Conservation (phyloP, 2,888 invertebrate genomes). For the Cabera pusaria region DNA sequence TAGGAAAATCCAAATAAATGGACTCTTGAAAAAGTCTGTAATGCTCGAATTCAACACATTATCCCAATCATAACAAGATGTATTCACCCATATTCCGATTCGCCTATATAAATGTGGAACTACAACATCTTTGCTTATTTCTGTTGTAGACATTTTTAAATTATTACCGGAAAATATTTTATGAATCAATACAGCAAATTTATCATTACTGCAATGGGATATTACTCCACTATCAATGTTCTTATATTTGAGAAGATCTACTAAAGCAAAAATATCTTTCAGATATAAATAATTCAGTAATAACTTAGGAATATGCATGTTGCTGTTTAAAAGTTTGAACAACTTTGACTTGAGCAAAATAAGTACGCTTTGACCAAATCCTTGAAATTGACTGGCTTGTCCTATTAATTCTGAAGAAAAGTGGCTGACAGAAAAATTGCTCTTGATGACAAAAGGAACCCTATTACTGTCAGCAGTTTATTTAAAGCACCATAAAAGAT, state of each 20-base stretch:
- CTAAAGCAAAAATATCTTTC: constrained; percentile 26
- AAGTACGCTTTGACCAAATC: too few species aligned
- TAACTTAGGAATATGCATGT: constrained; percentile 18
- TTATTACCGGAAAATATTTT: constrained; percentile 44
- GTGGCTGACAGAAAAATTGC: constrained; percentile 20
- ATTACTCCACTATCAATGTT: constrained; percentile 49
- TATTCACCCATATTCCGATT: constrained; percentile 55
- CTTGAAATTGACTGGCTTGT: too few species aligned
- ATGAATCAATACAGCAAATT: constrained; percentile 36
- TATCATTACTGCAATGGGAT: constrained; percentile 43
- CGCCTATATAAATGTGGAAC: constrained; percentile 35
- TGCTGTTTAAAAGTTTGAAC: too few species aligned
- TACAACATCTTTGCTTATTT: constrained; percentile 20
- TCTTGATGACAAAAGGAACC: constrained; percentile 30
- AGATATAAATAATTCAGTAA: constrained; percentile 20
- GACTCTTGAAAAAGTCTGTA: constrained; percentile 41
- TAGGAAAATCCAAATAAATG: constrained; percentile 62
- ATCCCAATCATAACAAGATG: constrained; percentile 55
- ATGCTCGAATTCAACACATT: constrained; percentile 34
- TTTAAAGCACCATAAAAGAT: too few species aligned
- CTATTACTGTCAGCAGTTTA: constrained; percentile 17
- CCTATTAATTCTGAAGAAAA: background rate
- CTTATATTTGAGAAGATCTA: constrained; percentile 58
- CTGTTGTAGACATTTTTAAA: constrained; percentile 36
- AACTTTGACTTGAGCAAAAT: too few species aligned